Evolutionary conservation across 1,140 invertebrate genomes (phyloP).

Genomic region (Leptinotarsa texana): DNA sequence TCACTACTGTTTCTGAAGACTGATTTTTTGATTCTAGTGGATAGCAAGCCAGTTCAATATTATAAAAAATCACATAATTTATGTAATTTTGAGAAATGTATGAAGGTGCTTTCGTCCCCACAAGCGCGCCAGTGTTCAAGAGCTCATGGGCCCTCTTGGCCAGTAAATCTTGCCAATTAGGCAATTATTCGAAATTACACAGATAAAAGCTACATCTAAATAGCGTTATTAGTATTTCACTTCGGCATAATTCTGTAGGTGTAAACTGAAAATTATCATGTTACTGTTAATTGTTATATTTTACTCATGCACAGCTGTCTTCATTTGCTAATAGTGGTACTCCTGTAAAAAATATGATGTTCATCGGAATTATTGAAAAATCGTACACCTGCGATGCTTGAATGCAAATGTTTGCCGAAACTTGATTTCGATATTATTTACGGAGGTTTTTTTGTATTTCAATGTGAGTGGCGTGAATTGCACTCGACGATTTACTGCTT

Average conservation of each 20-base stretch:
- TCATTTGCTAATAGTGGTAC: neutral
- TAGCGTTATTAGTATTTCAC: neutral
- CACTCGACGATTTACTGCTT: too few species aligned
- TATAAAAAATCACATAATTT: too few species aligned
- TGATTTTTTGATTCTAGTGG: too few species aligned
- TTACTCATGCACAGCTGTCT: neutral
- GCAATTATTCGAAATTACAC: neutral
- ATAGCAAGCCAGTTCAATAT: too few species aligned
- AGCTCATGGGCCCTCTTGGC: neutral
- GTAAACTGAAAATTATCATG: conserved; percentile 15
- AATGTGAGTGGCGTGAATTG: too few species aligned
- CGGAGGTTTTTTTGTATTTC: too few species aligned
- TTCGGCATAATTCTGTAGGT: conserved; percentile 5
- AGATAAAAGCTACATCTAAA: conserved; percentile 6
- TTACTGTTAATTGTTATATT: conserved; percentile 6
- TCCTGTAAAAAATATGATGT: neutral
- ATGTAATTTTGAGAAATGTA: too few species aligned
- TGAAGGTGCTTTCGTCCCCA: too few species aligned
- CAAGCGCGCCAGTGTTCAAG: too few species aligned
- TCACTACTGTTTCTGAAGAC: too few species aligned
- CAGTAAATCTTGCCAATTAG: neutral
- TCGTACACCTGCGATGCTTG: conserved; percentile 9
- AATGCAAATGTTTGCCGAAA: neutral
- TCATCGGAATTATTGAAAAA: conserved; percentile 9
- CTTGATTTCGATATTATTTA: too few species aligned